A percentile compares a stretch with the other conserved stretches of the same genome.
phyloP scores from a whole-genome alignment of 1,140 invertebrate genomes.

The Cecropterus lyciades region DNA sequence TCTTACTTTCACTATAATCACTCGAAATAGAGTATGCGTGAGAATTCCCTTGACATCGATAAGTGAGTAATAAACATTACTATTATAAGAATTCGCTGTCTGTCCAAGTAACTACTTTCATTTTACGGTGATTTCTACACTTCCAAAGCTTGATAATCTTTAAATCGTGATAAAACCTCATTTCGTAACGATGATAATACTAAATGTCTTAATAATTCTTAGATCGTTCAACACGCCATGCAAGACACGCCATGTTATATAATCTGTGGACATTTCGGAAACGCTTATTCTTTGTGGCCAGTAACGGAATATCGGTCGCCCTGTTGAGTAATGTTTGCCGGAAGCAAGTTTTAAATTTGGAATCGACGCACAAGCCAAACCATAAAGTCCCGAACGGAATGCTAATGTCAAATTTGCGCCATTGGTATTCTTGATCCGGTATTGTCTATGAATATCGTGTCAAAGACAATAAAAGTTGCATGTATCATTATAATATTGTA shows the following conservation, averaged over 20 bases:
- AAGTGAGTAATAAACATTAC: too few relatives aligned
- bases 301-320: slow-evolving; percentile 37
- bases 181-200: too few relatives aligned
- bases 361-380: slow-evolving; percentile 41
- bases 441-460: slow-evolving; percentile 7
- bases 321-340: slow-evolving; percentile 45
- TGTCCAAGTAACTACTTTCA: too few relatives aligned
- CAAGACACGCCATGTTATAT: slow-evolving; percentile 14
- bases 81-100: too few relatives aligned
- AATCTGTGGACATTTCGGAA: slow-evolving; percentile 22
- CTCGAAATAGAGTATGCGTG: too few relatives aligned
- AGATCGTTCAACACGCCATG: slow-evolving; percentile 2
- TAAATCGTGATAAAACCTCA: too few relatives aligned
- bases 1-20: too few relatives aligned
- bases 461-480: not conserved
- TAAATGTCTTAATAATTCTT: too few relatives aligned
- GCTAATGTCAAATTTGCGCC: slow-evolving; percentile 36
- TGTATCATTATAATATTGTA: not conserved
- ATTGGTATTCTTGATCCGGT: not conserved
- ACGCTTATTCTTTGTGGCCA: slow-evolving; percentile 16
- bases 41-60: too few relatives aligned
- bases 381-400: slow-evolving; percentile 44
- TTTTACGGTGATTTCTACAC: too few relatives aligned
- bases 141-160: too few relatives aligned
- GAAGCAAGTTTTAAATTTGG: slow-evolving; percentile 55